Conservation (phyloP, 2,797 vertebrate species). For the Rousettus madagascariensis region DNA sequence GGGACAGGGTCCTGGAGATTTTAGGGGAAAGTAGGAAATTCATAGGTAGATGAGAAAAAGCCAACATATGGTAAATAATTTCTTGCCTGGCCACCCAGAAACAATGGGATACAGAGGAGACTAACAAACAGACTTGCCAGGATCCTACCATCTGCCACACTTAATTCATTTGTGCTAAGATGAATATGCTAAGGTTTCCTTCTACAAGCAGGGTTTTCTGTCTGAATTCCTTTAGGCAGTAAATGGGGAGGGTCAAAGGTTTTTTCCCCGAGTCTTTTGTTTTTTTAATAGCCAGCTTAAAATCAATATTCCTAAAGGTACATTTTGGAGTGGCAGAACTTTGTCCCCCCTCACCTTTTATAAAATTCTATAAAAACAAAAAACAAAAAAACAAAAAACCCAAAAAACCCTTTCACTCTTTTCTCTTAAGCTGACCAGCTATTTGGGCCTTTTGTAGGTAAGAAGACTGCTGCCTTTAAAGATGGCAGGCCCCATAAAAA, state of each 20-base stretch:
- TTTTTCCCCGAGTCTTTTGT: background rate
- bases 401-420: background rate
- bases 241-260: background rate
- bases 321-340: background rate
- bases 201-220: background rate
- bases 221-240: background rate
- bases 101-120: background rate
- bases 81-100: background rate
- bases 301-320: background rate
- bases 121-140: background rate
- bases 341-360: background rate
- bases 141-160: background rate
- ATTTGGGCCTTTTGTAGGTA: background rate
- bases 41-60: background rate
- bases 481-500: background rate
- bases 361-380: background rate
- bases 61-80: background rate
- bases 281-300: background rate
- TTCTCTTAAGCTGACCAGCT: background rate
- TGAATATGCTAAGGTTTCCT: background rate
- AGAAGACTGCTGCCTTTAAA: constrained; percentile 1
- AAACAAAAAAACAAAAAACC: too few relatives aligned
- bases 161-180: background rate
- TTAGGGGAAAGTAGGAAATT: background rate
- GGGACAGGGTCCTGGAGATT: background rate